Evolutionary conservation across 2,113 vertebrate species (phyloP), one percentile per base, ranked within the genome.

Genomic region (Aegithalos caudatus): DNA sequence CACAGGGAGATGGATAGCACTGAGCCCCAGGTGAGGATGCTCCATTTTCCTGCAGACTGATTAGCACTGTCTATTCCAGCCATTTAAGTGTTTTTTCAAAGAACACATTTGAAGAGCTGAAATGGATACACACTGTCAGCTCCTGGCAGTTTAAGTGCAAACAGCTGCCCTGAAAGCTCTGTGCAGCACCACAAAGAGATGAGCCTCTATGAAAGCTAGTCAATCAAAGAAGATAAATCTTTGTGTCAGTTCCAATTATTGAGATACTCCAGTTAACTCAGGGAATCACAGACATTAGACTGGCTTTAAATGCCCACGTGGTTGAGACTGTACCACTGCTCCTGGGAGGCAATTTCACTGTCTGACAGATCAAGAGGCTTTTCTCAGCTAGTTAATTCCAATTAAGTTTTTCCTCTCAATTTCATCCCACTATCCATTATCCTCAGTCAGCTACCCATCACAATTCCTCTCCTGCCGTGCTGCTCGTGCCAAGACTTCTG

Each of bases 301-400:
- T 61, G 81, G n/a, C 91, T 97, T 93, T 96, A 94, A 96, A 95
- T 85, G 87, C 87, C 70, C 94, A 92, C 72, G 56, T 91, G 93
- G 81, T 9, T 83, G 91, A 83, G 91, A 91, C 94, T 78, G 58
- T 35, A 87, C 91, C 87, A 85, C 82, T 88, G 93, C 91, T 95
- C 94, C 51, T 77, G 69, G 91, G 91, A 95, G 74, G 89, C 84
- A 96, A 87, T 94, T 89, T 95, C 84, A 54, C 83, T 69, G 88
- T 87, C 94, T 95, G 95, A 95, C 93, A 95, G 84, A 95, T 95
- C 94, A 96, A 97, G 94, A 92, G 84, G 74, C 74, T 97, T 96
- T 92, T 87, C 90, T 82, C 94, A 94, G 91, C 87, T 86, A 94
- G 94, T 95, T 97, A 97, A 97, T 96, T 96, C 94, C 94, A 95